phyloP scores from a whole-genome alignment of 2,113 vertebrate species.

The Cebus imitator region DNA sequence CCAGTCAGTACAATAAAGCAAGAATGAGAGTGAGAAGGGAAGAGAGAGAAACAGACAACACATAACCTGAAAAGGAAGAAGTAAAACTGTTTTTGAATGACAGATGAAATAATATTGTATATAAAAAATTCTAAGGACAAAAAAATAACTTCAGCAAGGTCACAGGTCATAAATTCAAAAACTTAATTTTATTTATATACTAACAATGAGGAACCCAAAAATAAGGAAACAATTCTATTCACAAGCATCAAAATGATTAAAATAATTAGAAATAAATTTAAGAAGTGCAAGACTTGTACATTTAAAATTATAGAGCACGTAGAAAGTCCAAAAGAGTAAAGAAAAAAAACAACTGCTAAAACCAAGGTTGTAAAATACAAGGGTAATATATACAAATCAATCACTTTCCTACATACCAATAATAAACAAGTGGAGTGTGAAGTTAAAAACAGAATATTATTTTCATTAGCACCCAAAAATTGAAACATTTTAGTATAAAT shows the following conservation, averaged over 20 bases:
- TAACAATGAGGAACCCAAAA: not conserved
- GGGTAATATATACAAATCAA: not conserved
- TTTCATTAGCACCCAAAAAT: not conserved
- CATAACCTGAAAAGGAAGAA: not conserved
- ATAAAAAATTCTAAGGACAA: not conserved
- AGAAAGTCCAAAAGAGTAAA: not conserved
- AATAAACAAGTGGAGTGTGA: not conserved
- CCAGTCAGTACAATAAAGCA: not conserved
- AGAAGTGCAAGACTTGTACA: not conserved
- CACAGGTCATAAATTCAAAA: not conserved
- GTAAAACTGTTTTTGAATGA: not conserved
- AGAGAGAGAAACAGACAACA: not conserved
- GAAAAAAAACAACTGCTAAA: not conserved
- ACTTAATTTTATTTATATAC: not conserved
- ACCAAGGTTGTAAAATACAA: not conserved
- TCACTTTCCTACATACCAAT: not conserved
- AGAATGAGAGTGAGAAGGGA: accelerated
- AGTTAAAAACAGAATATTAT: not conserved
- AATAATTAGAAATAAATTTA: not conserved
- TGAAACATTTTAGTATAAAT: not conserved
- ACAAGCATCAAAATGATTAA: not conserved
- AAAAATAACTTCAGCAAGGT: not conserved
- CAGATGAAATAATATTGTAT: not conserved
- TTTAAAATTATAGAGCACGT: not conserved
- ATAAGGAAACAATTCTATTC: not conserved